Evolutionary conservation across 2,888 invertebrate genomes (phyloP).

Genomic region (Malthinus flaveolus): DNA sequence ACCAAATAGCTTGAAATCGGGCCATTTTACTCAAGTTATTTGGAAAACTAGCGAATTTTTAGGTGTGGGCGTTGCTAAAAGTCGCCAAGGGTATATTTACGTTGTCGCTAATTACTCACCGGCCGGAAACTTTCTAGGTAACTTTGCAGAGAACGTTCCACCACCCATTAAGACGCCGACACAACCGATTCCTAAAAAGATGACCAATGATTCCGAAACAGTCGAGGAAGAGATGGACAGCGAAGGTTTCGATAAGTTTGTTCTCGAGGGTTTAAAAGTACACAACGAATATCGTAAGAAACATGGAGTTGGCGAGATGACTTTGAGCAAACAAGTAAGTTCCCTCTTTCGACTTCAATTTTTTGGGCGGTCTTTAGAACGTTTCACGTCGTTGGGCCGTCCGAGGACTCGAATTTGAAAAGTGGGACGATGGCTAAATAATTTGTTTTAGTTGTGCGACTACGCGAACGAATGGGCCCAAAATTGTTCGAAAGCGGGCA

Average conservation of each 20-base stretch:
- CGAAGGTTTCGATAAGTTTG: conserved; percentile 45
- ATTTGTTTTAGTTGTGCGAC: conserved; percentile 58
- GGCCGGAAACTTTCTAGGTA: conserved; percentile 82
- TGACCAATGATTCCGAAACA: no score
- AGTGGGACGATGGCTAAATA: not conserved
- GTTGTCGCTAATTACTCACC: conserved; percentile 92
- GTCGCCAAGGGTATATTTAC: conserved; percentile 74
- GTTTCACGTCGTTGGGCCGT: not conserved
- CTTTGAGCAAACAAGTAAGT: conserved; percentile 45
- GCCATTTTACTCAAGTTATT: conserved; percentile 74
- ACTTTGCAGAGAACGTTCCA: conserved; percentile 74
- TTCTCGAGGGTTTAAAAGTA: conserved; percentile 58
- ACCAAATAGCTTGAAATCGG: conserved; percentile 63
- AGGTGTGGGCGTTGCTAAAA: conserved; percentile 70
- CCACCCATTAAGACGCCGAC: conserved; percentile 50
- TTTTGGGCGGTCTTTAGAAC: conserved; percentile 36
- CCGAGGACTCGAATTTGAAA: not conserved
- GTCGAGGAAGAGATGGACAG: not conserved
- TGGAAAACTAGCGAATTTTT: conserved; percentile 69
- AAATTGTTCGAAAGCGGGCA: conserved; percentile 65
- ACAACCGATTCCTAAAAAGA: no score
- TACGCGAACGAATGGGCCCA: conserved; percentile 74
- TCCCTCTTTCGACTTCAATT: no score
- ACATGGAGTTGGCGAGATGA: conserved; percentile 61
- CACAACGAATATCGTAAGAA: conserved; percentile 66